phyloP scores from a whole-genome alignment of 2,797 vertebrate species.

The Threskiornis aethiopicus region DNA sequence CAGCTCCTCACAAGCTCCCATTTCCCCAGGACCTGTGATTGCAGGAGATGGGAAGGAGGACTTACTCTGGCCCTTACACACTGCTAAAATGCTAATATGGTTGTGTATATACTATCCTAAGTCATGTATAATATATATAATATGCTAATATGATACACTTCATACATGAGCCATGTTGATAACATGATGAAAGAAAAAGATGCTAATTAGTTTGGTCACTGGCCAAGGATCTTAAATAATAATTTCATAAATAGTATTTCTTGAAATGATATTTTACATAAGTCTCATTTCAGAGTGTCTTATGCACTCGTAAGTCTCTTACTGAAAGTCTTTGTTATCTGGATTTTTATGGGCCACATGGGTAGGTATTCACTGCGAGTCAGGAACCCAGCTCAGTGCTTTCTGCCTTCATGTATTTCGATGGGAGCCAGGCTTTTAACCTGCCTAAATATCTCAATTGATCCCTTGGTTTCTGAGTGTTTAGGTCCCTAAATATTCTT shows the following conservation, averaged over 20 bases:
- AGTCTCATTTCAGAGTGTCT: not conserved
- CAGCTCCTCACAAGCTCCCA: not conserved
- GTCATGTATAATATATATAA: not conserved
- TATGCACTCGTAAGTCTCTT: not conserved
- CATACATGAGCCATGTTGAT: not conserved
- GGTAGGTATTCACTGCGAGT: not conserved
- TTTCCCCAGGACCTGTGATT: not conserved
- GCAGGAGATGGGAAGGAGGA: not conserved
- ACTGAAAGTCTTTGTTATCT: not conserved
- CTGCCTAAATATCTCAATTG: not conserved
- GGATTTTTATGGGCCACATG: not conserved
- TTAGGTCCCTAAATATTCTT: not conserved
- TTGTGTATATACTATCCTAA: not conserved
- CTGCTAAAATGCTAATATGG: not conserved
- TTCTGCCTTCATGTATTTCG: not conserved
- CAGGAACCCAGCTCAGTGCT: not conserved
- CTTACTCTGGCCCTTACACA: not conserved
- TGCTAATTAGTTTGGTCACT: not conserved
- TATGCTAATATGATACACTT: not conserved
- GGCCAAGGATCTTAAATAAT: not conserved
- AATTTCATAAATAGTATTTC: not conserved
- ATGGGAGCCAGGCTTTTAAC: not conserved
- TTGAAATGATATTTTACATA: not conserved
- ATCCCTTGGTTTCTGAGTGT: not conserved
- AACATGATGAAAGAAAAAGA: not conserved